A percentile compares a stretch with the other conserved stretches of the same genome.
Evolutionary conservation across 2,113 vertebrate species (phyloP).

Genomic region (Callionymus lyra): DNA sequence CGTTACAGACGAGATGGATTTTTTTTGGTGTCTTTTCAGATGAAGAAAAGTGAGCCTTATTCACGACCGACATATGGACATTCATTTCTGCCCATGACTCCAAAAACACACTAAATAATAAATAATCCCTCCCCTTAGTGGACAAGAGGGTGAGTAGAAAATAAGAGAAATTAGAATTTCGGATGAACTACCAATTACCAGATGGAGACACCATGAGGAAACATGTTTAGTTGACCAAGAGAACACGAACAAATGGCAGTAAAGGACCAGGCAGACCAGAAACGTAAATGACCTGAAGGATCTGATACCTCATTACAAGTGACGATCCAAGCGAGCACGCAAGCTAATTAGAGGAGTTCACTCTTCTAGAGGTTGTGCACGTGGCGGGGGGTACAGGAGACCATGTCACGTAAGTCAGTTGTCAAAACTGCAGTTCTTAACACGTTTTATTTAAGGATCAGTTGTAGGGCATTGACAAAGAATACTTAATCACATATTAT

Average conservation of each 20-base stretch:
- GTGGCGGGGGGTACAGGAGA: conserved; percentile 39
- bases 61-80: no score
- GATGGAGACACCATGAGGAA: conserved; percentile 64
- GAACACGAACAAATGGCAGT: conserved; percentile 53
- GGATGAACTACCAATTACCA: conserved; percentile 56
- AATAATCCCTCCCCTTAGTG: no score
- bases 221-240: conserved; percentile 64
- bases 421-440: no score
- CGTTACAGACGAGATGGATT: not conserved
- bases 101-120: no score
- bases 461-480: no score
- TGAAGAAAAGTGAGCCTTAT: not conserved
- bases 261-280: conserved; percentile 29
- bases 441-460: no score
- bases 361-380: conserved; percentile 48
- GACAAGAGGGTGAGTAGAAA: no score
- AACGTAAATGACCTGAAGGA: conserved; percentile 64
- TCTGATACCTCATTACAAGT: conserved; percentile 67
- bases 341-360: conserved; percentile 61
- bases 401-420: no score
- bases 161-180: no score
- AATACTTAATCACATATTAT: no score
- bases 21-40: not conserved
- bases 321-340: conserved; percentile 55
- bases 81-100: no score